Percentiles rank a stretch among this genome's conserved stretches.
Evolutionary conservation across 2,113 vertebrate genomes (phyloP).

Genomic region (Abramis brama): DNA sequence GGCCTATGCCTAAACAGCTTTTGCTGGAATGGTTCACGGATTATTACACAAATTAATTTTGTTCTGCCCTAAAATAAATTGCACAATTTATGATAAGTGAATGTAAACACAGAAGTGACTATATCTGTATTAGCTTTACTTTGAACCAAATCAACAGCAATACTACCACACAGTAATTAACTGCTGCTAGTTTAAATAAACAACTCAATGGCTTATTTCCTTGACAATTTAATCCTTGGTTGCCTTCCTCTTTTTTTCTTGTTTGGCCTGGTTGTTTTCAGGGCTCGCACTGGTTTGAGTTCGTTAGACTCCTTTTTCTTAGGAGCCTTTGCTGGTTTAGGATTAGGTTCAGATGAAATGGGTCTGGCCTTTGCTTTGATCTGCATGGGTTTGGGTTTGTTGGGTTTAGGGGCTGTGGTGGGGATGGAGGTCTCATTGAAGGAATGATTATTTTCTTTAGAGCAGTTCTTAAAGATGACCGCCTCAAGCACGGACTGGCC

Average conservation of each 20-base stretch:
- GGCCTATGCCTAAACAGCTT: neutral
- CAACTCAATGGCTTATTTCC: neutral
- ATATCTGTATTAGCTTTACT: neutral
- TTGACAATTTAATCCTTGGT: neutral
- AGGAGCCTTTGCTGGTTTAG: conserved; percentile 37
- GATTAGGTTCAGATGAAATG: conserved; percentile 45
- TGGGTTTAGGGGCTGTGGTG: conserved; percentile 39
- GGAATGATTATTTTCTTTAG: conserved; percentile 57
- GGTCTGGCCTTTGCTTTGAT: conserved; percentile 50
- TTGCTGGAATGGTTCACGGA: neutral
- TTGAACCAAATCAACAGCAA: neutral
- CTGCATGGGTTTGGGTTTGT: conserved; percentile 57
- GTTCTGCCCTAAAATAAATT: neutral
- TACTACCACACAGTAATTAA: neutral
- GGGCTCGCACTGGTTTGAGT: conserved; percentile 1
- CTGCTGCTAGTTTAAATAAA: neutral
- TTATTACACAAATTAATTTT: neutral
- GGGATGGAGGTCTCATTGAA: neutral
- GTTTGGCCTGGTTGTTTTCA: conserved; percentile 35
- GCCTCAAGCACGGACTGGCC: conserved; percentile 79
- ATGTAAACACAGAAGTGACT: neutral
- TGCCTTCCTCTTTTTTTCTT: conserved; percentile 6
- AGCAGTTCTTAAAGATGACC: conserved; percentile 78
- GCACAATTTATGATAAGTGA: neutral
- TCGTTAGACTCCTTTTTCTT: conserved; percentile 37